Base-by-base conservation (phyloP, 2,113 vertebrate species). In the Speoplatyrhinus poulsoni region DNA sequence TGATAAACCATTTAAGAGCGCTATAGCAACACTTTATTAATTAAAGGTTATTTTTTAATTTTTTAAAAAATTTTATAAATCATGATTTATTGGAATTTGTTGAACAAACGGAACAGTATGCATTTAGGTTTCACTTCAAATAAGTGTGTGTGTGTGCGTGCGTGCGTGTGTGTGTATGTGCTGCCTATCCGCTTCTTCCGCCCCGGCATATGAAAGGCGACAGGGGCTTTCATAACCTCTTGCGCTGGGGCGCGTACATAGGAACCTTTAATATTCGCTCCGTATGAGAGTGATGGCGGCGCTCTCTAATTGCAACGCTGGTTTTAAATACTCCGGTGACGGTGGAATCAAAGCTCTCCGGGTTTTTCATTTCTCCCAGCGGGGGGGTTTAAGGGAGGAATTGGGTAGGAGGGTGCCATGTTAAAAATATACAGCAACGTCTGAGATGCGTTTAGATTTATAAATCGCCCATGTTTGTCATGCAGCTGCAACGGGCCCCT, bases 301-400 rank as follows among this genome's bases (percentile, higher is more conserved):
- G 63, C 36, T 64, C 65, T 63, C 58, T 83, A 83, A 83, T 83
- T 86, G 75, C 67, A 32, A 60, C 61, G 61, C 57, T 60, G 58
- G 70, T 77, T 81, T 47, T 6, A 57, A 53, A 47, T 65, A 50
- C 67, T 69, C 60, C 41, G 69, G 49, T 53, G 47, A 54, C 19
- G 50, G 56, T 54, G 55, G 41, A 50, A 73, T 74, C 70, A 79
- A 75, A 79, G 65, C 64, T 62, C 72, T 54, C 65, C 15, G 49
- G 60, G 62, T 69, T 67, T 69, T 67, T 9, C 70, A 55, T 62
- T 32, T 26, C 16, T 69, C 76, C n/a, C 19, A 11, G 54, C 4
- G 54, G 36, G 3, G 12, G 54, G 54, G 54, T 16, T 19, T 19
- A 19, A 19, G 3, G 16, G 16, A 10, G 65, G 64, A 36, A 9